Percentiles rank a stretch among this genome's conserved stretches.
These are phyloP conservation scores for Bufo bufo DNA, from an alignment of 2,113 vertebrate genomes.

Conservation along the genomic window DNA sequence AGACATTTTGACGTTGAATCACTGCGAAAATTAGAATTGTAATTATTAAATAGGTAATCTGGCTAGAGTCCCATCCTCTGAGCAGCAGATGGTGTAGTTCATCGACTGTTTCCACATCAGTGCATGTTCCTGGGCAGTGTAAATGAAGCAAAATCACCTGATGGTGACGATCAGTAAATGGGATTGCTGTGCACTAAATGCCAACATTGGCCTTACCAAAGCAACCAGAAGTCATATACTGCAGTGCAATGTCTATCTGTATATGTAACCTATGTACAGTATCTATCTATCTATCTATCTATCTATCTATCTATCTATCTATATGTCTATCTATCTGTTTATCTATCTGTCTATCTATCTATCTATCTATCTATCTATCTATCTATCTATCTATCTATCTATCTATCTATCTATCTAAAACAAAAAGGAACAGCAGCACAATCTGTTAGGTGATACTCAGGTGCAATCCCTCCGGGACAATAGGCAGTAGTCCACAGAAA, in stretches of 20 bases:
- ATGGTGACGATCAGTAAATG: slow-evolving; percentile 38
- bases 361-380: neutral
- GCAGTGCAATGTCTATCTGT: neutral
- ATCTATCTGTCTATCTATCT: slow-evolving; percentile 17
- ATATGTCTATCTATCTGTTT: neutral
- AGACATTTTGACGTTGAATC: slow-evolving; percentile 3
- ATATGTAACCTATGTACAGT: too few species aligned
- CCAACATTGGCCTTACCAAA: slow-evolving; percentile 25
- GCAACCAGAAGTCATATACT: neutral
- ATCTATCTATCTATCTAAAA: neutral
- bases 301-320: slow-evolving; percentile 11
- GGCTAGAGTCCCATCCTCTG: slow-evolving; percentile 43
- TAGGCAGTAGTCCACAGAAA: too few species aligned
- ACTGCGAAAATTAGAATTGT: slow-evolving; percentile 31
- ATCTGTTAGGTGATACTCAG: too few species aligned
- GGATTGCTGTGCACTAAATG: slow-evolving; percentile 32
- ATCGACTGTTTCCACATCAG: slow-evolving; percentile 52
- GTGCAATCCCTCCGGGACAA: too few species aligned
- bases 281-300: slow-evolving; percentile 18
- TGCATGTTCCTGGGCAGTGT: slow-evolving; percentile 49
- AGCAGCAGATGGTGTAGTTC: slow-evolving; percentile 55
- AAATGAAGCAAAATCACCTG: slow-evolving; percentile 55
- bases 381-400: neutral
- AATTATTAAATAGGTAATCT: slow-evolving; percentile 56
- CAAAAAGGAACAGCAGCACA: too few species aligned